Base-by-base conservation (phyloP, 2,888 invertebrate species). In the Blastobasis lacticolella region DNA sequence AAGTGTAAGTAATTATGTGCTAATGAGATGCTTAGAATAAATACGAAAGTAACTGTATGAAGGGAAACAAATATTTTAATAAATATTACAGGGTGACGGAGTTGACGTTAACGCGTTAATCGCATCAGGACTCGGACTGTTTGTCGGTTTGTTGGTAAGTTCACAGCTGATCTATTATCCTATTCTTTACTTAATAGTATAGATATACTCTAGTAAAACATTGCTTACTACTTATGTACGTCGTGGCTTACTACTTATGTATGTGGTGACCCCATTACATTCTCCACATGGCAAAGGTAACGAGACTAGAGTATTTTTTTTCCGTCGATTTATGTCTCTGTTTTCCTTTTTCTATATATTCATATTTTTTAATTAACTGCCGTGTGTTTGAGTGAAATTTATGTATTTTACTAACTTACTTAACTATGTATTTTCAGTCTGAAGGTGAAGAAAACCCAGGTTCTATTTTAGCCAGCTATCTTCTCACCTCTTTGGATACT, bases 401-500 rank as follows among this genome's bases (percentile, higher is more conserved):
- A 42, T 5, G n/a, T 42, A 42, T 5, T 5, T 42, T n/a, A 6
- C 9, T 8, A 42, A 42, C 42, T 42, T 42, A 49, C 48, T 49
- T 46, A 45, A 37, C 44, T 46, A 45, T 49, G 38, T 48, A 53
- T 53, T 59, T 67, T 61, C 58, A 85, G 88, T 88, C 88, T 9
- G 82, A 87, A 63, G 88, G 82, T 5, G 78, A 77, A 52, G 73
- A 85, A 56, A 84, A 87, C 51, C 87, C 88, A 4, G 89, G 89
- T n/a, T 67, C 75, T 8, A 63, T 86, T 10, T 73, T 88, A 36
- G 85, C 79, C 5, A 78, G 80, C 54, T 89, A 88, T 53, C 63
- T 88, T 6, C 59, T 82, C 40, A 88, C 88, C 0, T 82, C 85
- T 1, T 60, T 89, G 54, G 86, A 88, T 6, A 82, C 87, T 0